A percentile compares a stretch with the other conserved stretches of the same genome.
phyloP scores from a whole-genome alignment of 2,797 vertebrate species.

The Helicolenus hilgendorfi region DNA sequence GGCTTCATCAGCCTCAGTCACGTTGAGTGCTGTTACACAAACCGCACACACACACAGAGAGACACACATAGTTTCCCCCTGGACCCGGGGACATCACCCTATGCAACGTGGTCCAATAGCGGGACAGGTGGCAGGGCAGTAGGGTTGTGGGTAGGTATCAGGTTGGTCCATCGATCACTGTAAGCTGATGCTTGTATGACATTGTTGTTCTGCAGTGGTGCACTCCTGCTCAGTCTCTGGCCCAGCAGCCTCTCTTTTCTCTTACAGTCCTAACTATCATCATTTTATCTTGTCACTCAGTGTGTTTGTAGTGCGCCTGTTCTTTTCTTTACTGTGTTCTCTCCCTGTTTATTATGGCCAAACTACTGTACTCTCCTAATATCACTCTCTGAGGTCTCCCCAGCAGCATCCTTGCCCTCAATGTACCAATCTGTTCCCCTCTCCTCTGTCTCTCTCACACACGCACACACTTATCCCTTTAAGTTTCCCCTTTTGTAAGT shows the following conservation, averaged over 20 bases:
- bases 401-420: conserved; percentile 24
- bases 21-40: background rate
- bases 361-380: background rate
- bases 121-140: conserved; percentile 46
- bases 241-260: conserved; percentile 19
- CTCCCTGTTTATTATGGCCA: background rate
- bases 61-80: background rate
- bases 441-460: background rate
- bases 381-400: conserved; percentile 37
- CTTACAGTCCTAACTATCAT: background rate
- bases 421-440: conserved; percentile 19
- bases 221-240: conserved; percentile 21
- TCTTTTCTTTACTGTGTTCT: background rate
- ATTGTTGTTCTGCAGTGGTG: conserved; percentile 68
- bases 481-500: conserved; percentile 59
- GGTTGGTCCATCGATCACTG: conserved; percentile 79
- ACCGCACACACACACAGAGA: background rate
- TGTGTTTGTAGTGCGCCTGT: conserved; percentile 17
- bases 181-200: conserved; percentile 82
- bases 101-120: conserved; percentile 50
- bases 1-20: background rate
- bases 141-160: conserved; percentile 34
- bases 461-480: conserved; percentile 39
- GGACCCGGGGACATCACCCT: conserved; percentile 47
- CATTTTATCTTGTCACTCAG: conserved; percentile 4